Conservation (phyloP, 2,888 invertebrate species). For the Ennomos quercinarius region DNA sequence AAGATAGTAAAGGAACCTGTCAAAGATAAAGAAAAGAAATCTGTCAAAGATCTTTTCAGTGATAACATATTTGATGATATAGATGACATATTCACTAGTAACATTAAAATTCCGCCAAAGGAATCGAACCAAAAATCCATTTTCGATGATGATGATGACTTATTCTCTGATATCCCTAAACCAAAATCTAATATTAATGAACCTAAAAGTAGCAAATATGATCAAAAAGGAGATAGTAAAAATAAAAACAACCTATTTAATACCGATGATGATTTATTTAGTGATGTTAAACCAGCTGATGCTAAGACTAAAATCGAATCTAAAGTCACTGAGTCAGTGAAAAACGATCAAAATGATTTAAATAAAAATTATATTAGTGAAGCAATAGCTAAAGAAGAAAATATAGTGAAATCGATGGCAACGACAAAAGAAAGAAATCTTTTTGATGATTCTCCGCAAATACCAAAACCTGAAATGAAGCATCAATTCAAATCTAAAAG, state of each 20-base stretch:
- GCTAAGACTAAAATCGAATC: constrained; percentile 31
- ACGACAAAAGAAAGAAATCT: constrained; percentile 16
- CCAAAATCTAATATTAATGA: constrained; percentile 32
- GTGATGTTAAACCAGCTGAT: constrained; percentile 39
- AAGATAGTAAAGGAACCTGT: constrained; percentile 31
- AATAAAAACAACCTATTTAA: constrained; percentile 57
- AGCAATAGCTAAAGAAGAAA: constrained; percentile 9
- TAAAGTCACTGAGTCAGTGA: constrained; percentile 8
- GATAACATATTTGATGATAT: constrained; percentile 79
- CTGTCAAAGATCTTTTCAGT: constrained; percentile 62
- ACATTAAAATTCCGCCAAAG: constrained; percentile 55
- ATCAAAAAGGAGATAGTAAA: constrained; percentile 30
- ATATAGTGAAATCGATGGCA: constrained; percentile 13
- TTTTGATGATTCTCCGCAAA: constrained; percentile 22
- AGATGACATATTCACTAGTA: constrained; percentile 73
- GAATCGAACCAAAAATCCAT: constrained; percentile 56
- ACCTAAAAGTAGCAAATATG: constrained; percentile 6
- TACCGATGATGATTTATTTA: constrained; percentile 61
- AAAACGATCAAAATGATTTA: constrained; percentile 9
- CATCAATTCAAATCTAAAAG: constrained; percentile 39
- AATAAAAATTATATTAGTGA: constrained; percentile 1
- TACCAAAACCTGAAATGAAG: constrained; percentile 1
- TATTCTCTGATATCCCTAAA: constrained; percentile 64
- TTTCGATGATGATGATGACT: constrained; percentile 70
- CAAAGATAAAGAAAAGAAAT: constrained; percentile 43